Evolutionary conservation across 2,113 vertebrate genomes (phyloP), one percentile per base, ranked within the genome.

Genomic region (Tragelaphus scriptus): DNA sequence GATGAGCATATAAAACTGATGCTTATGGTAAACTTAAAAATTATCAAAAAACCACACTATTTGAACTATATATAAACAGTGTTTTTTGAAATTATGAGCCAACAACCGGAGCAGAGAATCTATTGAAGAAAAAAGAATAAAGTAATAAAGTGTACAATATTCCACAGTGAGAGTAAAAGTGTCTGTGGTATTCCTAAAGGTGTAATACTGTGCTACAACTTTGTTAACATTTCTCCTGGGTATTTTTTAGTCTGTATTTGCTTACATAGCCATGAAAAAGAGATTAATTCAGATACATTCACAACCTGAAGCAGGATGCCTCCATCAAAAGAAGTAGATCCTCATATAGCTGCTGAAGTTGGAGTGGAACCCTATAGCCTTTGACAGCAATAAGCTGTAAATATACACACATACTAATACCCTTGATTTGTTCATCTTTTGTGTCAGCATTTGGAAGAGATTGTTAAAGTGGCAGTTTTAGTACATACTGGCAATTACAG

Each of bases 401-500:
- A 97, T 95, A 93, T 63, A 91, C 61, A 88, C 75, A 97, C 87
- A 91, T 75, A 85, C 87, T 95, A 97, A 97, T 55, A 85, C 77
- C 28, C 44, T 53, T 97, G 95, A 97, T 98, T 98, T 97, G 79
- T 97, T 97, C 88, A 93, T 81, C 96, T 97, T 89, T 90, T 97
- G 13, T 98, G 68, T 94, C 71, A 97, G 77, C 47, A 95, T 99
- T 98, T 96, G 92, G 44, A 93, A 97, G 96, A 97, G 49, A 28
- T 94, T 87, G 44, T 98, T 98, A 90, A 98, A 98, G 53, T 96
- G 59, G 93, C 90, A 47, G 96, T 95, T 97, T 17, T 58, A 92
- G 90, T 98, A 95, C 97, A 98, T 93, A 79, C 88, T 92, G 59
- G n/a, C 87, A 98, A 93, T 93, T 98, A 97, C 51, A 98, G 90